Conservation (phyloP, 2,888 invertebrate genomes). For the Hirtodrosophila cameraria region DNA sequence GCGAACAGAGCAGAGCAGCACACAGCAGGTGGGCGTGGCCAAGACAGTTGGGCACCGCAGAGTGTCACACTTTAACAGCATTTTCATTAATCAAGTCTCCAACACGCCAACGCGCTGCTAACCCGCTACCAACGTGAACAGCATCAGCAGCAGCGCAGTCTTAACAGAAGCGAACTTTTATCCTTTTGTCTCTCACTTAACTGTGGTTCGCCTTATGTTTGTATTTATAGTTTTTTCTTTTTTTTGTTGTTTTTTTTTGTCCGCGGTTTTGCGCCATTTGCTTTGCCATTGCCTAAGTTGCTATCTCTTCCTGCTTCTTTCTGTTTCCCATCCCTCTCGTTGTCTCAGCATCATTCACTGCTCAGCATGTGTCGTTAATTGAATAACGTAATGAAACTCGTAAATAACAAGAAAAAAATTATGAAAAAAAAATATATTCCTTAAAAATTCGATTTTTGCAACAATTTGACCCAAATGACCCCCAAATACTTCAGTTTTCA, state of each 20-base stretch:
- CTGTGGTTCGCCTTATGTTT: constrained; percentile 3
- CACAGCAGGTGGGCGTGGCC: constrained; percentile 57
- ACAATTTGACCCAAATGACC: no score
- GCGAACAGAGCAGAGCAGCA: no score
- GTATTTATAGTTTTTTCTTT: neutral
- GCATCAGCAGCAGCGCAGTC: constrained; percentile 5
- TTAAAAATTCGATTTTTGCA: no score
- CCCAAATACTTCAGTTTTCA: no score
- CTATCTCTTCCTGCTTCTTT: neutral
- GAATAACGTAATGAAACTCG: constrained; percentile 54
- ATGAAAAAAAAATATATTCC: no score
- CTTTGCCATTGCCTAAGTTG: constrained; percentile 7
- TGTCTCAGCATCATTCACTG: constrained; percentile 18
- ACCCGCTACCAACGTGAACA: constrained; percentile 20
- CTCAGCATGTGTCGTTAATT: constrained; percentile 52
- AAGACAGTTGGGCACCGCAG: constrained; percentile 67
- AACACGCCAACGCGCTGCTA: constrained; percentile 2
- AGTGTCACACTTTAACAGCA: constrained; percentile 76
- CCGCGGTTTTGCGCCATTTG: constrained; percentile 48
- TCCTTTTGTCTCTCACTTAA: constrained; percentile 46
- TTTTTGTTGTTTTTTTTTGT: constrained; percentile 2
- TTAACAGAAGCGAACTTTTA: constrained; percentile 41
- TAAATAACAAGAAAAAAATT: no score
- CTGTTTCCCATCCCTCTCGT: neutral
- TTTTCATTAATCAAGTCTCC: constrained; percentile 73